A percentile compares a stretch with the other conserved stretches of the same genome.
Conservation (phyloP, 1,140 invertebrate genomes). For the Brevipalpus yothersi region DNA sequence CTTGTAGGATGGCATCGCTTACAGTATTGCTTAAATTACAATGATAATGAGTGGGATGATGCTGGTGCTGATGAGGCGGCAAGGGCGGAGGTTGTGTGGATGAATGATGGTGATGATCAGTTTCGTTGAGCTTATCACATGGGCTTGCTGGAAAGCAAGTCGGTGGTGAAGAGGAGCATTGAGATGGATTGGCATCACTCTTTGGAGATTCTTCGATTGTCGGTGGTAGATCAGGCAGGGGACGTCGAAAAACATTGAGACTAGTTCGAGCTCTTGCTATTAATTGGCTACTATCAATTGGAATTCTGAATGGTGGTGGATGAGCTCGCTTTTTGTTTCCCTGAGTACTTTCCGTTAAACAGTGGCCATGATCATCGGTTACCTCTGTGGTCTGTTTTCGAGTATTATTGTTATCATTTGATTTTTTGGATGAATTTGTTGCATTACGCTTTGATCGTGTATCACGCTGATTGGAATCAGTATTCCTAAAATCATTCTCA, state of each 20-base stretch:
- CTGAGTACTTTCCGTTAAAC: too few species aligned
- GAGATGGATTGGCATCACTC: neutral
- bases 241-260: neutral
- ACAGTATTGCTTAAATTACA: too few species aligned
- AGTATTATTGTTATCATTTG: too few species aligned
- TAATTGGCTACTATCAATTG: neutral
- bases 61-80: neutral
- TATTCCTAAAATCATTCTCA: too few species aligned
- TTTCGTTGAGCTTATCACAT: neutral
- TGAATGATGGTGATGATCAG: neutral
- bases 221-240: neutral
- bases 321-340: too few species aligned
- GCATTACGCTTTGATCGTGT: too few species aligned
- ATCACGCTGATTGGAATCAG: too few species aligned
- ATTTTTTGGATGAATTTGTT: too few species aligned
- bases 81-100: neutral
- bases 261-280: neutral
- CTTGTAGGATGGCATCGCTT: too few species aligned
- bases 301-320: too few species aligned
- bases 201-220: slow-evolving; percentile 2
- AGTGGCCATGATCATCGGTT: too few species aligned
- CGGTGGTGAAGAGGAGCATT: neutral
- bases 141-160: neutral
- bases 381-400: too few species aligned
- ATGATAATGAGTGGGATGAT: neutral